Base-by-base conservation (phyloP, 2,888 invertebrate genomes). In the Trichopoda pennipes region DNA sequence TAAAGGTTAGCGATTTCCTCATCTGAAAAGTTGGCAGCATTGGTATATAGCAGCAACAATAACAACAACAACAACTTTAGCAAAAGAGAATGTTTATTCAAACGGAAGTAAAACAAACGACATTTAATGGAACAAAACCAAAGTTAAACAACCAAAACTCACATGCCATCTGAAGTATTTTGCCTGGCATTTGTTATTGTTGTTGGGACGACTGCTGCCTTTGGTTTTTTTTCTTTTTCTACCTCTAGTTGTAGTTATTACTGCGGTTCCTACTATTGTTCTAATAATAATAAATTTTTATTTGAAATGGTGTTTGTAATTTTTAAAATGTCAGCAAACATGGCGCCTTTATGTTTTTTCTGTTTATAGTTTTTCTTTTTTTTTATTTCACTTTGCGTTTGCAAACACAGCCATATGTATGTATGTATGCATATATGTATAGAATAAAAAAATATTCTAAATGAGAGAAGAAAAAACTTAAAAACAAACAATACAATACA, bases 321-420 rank as follows among this genome's bases (percentile, higher is more conserved):
- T 76, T 70, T 66, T 75, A 61, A 82, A 78, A 78, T 81, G 78
- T 75, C 81, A 81, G 70, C 76, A 77, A 80, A 66, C 68, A 76
- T 80, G 78, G 79, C 84, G 76, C 81, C 78, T 82, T 79, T 61
- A 55, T 38, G 49, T 44, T 14, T 44, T 38, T 44, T 44, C 16
- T 49, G 8, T 49, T 16, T n/a, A n/a, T n/a, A n/a, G n/a, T n/a
- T n/a, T n/a, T n/a, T 47, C 60, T 47, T 35, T 63, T 47, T 63
- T 69, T 14, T 60, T 32, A 42, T 66, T 28, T 2, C 6, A 28
- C 8, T 28, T 64, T 35, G 53, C 53, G 44, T 28, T 72, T 44
- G 17, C 72, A 64, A 58, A n/a, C 47, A 28, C 9, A 38, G 21
- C 47, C 42, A 38, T n/a, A 12, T 44, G 14, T 8, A 58, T 35